These are phyloP conservation scores for Drosophila antonietae DNA, from an alignment of 2,888 invertebrate species.

Conservation along the genomic window DNA sequence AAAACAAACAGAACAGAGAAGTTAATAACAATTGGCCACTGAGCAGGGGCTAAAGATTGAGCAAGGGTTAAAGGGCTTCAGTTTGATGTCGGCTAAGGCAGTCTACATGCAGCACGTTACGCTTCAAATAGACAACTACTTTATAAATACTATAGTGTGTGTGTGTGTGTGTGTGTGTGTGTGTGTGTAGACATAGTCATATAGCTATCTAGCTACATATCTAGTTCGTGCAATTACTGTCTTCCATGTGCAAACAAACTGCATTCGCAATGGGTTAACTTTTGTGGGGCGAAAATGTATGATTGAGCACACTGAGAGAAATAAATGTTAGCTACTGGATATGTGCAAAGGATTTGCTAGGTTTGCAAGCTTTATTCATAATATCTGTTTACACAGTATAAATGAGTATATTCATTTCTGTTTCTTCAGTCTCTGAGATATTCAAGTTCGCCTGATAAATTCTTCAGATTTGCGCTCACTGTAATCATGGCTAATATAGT, in stretches of 20 bases:
- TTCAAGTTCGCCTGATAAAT: no score
- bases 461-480: no score
- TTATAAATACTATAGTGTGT: background rate
- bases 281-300: constrained; percentile 2
- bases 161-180: background rate
- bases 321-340: background rate
- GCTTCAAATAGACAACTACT: constrained; percentile 10
- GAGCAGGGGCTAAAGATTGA: background rate
- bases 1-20: constrained; percentile 8
- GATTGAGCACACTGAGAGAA: constrained; percentile 25
- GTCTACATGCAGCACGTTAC: background rate
- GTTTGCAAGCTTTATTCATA: no score
- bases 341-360: background rate
- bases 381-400: no score
- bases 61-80: background rate
- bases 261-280: constrained; percentile 36
- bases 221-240: constrained; percentile 17
- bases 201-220: constrained; percentile 7
- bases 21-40: background rate
- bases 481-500: no score
- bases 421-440: no score
- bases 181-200: constrained; percentile 12
- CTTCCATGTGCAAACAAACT: constrained; percentile 41
- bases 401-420: no score
- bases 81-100: background rate